Base-by-base conservation (phyloP, 1,140 invertebrate species). In the Parapsyche elsis region DNA sequence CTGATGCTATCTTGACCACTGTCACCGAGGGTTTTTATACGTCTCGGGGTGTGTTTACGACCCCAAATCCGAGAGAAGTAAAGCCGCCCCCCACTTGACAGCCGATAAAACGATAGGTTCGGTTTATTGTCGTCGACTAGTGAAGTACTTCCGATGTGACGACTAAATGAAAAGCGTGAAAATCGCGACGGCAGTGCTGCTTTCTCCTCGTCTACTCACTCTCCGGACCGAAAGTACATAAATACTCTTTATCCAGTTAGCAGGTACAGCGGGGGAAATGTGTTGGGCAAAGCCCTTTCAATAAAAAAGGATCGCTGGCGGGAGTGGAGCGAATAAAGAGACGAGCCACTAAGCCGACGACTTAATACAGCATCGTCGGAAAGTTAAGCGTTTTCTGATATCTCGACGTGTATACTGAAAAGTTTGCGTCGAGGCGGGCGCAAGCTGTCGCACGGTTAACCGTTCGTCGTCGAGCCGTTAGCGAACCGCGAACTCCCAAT, bases 261-360 rank as follows among this genome's bases (percentile, higher is more conserved):
- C 64, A 26, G 10, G 21, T 67, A 53, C 16, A 2, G 49, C 2
- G 12, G 59, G 21, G 21, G 59, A 61, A 61, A 67, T 24, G 64
- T 67, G 64, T 67, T 26, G 21, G 64, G 64, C 64, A 67, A 67
- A 67, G 64, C 64, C 64, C 24, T 67, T 67, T 67, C 64, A 26
- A 67, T 67, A 67, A 67, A 67, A 67, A 67, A 67, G 64, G 64
- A 67, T 67, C 64, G n/a, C 10, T 67, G 21, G 64, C 23, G 24
- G 64, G 64, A 67, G 24, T 67, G 64, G 24, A 67, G 64, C 64
- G 64, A 67, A 14, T 67, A 67, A 26, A 67, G 24, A 67, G 24
- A 67, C 21, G 64, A 67, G 24, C 24, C 64, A 30, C 64, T 67
- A 67, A 67, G 64, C 9, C 64, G 21, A 21, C 21, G 64, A 67